These are phyloP conservation scores for Metopia argyrocephala DNA, from an alignment of 2,888 invertebrate genomes.

Conservation along the genomic window DNA sequence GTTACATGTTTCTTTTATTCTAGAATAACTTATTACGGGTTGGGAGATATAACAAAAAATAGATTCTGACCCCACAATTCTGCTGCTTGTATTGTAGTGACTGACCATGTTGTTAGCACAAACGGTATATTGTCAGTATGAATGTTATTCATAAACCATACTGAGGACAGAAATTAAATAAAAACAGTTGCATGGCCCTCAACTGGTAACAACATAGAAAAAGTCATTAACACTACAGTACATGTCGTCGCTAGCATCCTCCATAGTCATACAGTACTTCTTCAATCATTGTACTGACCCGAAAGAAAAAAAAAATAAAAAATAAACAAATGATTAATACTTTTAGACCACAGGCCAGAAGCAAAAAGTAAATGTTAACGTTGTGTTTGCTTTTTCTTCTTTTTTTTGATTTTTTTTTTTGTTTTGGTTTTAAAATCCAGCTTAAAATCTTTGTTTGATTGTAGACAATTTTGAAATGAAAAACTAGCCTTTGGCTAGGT, in stretches of 20 bases:
- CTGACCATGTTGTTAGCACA: background rate
- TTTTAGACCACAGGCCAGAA: constrained; percentile 31
- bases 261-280: too few species aligned
- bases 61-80: background rate
- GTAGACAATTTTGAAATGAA: background rate
- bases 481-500: constrained; percentile 1
- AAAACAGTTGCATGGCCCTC: too few species aligned
- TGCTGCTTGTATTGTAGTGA: constrained; percentile 8
- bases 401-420: background rate
- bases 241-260: too few species aligned
- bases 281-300: constrained; percentile 2
- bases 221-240: too few species aligned
- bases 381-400: constrained; percentile 12
- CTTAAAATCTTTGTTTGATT: background rate
- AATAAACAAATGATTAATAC: constrained; percentile 33
- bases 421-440: background rate
- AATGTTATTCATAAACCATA: too few species aligned
- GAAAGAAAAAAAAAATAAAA: too few species aligned
- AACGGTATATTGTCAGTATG: background rate
- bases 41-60: background rate
- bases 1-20: background rate
- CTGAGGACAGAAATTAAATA: too few species aligned
- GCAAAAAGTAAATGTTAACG: constrained; percentile 38
- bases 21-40: background rate
- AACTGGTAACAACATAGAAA: too few species aligned